phyloP scores from a whole-genome alignment of 2,113 vertebrate species.

The Leucopsar rothschildi region DNA sequence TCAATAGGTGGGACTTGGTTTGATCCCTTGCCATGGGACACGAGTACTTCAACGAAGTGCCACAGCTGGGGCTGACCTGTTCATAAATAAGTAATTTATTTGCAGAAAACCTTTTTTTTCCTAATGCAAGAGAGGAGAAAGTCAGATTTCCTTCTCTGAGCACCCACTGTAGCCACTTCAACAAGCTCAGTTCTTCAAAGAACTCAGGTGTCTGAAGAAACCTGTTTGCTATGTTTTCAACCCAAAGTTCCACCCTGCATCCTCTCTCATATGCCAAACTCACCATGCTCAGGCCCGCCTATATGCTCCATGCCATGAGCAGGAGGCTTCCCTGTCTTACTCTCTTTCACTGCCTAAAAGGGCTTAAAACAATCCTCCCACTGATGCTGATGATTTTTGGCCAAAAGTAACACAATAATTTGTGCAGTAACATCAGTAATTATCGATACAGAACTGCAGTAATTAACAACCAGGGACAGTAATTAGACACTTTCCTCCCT shows the following conservation, averaged over 20 bases:
- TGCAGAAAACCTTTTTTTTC: not conserved
- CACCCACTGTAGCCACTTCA: not conserved
- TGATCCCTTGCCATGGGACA: not conserved
- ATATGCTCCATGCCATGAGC: no score
- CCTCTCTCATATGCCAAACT: not conserved
- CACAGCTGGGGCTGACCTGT: not conserved
- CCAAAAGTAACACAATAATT: not conserved
- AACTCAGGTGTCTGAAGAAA: not conserved
- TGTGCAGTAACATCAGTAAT: not conserved
- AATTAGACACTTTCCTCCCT: not conserved
- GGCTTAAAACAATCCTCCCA: not conserved
- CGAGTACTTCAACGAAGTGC: rapidly evolving
- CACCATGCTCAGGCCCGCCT: not conserved
- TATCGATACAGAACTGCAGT: not conserved
- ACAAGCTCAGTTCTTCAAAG: not conserved
- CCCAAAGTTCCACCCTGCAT: not conserved
- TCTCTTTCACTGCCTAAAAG: not conserved
- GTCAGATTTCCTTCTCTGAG: not conserved
- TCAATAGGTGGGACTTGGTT: not conserved
- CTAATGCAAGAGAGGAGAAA: not conserved
- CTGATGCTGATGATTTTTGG: not conserved
- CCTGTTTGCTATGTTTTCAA: not conserved
- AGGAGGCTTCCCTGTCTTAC: not conserved
- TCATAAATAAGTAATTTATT: not conserved
- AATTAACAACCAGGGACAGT: not conserved